Base-by-base conservation (phyloP, 2,888 invertebrate genomes). In the Teinopalpus imperialis region DNA sequence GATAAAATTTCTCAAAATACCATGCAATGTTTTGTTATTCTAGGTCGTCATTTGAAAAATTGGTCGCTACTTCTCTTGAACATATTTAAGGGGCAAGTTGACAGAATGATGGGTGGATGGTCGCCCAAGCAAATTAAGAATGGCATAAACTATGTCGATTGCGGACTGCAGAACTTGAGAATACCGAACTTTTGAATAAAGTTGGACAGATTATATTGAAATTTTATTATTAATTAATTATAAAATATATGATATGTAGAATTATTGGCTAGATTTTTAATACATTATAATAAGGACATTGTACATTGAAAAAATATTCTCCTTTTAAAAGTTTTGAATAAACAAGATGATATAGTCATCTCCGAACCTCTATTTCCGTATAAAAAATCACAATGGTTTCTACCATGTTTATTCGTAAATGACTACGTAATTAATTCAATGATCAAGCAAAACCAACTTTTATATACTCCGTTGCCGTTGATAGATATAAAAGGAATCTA, bases 401-500 rank as follows among this genome's bases (percentile, higher is more conserved):
- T n/a, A n/a, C n/a, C n/a, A n/a, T n/a, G n/a, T n/a, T n/a, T n/a
- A n/a, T n/a, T n/a, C n/a, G n/a, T n/a, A n/a, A n/a, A n/a, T n/a
- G n/a, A n/a, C 16, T 2, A 16, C 16, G 16, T 4, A 20, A 21
- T 13, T 8, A 30, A 21, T 13, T 4, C 26, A 26, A 16, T 16
- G 5, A 26, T 37, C 9, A 6, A 7, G 4, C 4, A 34, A 7
- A 6, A 24, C 27, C 16, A 3, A 26, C 18, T 13, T 29, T 43
- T 23, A 29, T n/a, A 8, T 34, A 35, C 14, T 10, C 1, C 26
- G 6, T 14, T n/a, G 9, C 13, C 2, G 7, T 21, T 30, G 31
- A 39, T 20, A 35, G 41, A 43, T 29, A 14, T 31, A 29, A 37
- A 20, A 32, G 21, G 29, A 21, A 30, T 41, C 36, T 42, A 42